phyloP scores from a whole-genome alignment of 2,888 invertebrate genomes.

The Morpho helenor region DNA sequence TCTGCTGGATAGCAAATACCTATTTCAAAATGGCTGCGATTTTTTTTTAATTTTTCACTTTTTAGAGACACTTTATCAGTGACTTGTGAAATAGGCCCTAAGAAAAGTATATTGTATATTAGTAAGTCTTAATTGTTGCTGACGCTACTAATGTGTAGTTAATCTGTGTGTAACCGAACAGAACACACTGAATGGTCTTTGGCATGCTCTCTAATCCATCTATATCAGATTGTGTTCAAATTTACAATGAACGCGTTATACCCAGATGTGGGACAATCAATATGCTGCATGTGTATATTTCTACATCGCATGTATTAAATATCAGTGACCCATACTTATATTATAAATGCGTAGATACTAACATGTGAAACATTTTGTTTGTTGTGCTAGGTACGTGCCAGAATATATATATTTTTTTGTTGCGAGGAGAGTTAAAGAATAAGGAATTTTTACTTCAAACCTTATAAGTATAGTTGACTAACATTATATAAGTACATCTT shows the following conservation, averaged over 20 bases:
- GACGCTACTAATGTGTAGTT: conserved; percentile 10
- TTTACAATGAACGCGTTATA: conserved; percentile 10
- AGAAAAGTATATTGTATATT: neutral
- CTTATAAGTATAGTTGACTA: too few species aligned
- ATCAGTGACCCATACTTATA: neutral
- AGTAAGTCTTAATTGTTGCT: conserved; percentile 2
- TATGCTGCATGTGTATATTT: neutral
- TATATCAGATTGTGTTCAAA: conserved; percentile 8
- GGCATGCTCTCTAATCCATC: conserved; percentile 22
- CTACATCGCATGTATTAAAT: too few species aligned
- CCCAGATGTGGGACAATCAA: neutral
- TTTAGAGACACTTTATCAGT: too few species aligned
- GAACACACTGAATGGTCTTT: conserved; percentile 22
- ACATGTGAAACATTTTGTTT: neutral
- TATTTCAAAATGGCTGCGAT: too few species aligned
- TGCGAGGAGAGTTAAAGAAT: too few species aligned
- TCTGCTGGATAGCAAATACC: too few species aligned
- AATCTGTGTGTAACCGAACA: conserved; percentile 19
- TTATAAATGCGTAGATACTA: neutral
- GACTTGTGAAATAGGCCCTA: too few species aligned
- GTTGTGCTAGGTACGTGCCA: too few species aligned
- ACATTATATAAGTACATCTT: too few species aligned
- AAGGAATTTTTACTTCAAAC: too few species aligned
- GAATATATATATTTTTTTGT: too few species aligned
- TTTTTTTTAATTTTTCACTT: too few species aligned